A percentile compares a stretch with the other conserved stretches of the same genome.
Evolutionary conservation across 2,888 invertebrate genomes (phyloP).

Genomic region (Serrognathus titanus): DNA sequence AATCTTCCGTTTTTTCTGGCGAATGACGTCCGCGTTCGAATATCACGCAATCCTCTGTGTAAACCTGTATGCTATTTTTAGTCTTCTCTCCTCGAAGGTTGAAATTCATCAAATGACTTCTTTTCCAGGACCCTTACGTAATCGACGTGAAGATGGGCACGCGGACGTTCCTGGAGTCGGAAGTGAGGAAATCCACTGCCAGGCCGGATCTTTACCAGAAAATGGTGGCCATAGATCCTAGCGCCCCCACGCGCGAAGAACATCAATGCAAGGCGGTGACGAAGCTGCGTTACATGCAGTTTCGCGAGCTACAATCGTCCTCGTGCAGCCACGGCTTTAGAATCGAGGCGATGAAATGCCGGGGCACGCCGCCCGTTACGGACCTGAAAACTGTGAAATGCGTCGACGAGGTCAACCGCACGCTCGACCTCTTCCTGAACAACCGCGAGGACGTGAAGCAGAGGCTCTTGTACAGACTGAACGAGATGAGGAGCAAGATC

Average conservation of each 20-base stretch:
- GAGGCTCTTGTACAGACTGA: constrained; percentile 69
- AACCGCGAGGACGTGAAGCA: constrained; percentile 62
- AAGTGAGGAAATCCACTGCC: constrained; percentile 83
- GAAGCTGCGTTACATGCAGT: constrained; percentile 95
- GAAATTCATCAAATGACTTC: neutral
- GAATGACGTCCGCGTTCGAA: too few relatives aligned
- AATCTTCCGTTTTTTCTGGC: too few relatives aligned
- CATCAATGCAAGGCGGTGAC: constrained; percentile 80
- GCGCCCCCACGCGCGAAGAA: constrained; percentile 82
- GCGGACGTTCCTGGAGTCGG: constrained; percentile 91
- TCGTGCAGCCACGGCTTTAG: constrained; percentile 91
- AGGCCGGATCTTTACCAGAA: constrained; percentile 90
- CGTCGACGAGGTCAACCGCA: constrained; percentile 64
- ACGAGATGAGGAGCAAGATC: constrained; percentile 72
- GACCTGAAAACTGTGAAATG: constrained; percentile 86
- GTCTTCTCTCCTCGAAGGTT: too few relatives aligned
- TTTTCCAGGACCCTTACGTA: constrained; percentile 75
- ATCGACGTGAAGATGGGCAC: constrained; percentile 98
- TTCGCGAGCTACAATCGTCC: constrained; percentile 89
- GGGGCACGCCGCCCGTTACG: constrained; percentile 77
- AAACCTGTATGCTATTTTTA: too few relatives aligned
- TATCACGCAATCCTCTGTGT: too few relatives aligned
- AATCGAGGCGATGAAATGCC: constrained; percentile 90
- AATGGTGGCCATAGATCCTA: constrained; percentile 89
- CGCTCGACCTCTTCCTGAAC: constrained; percentile 70